phyloP scores from a whole-genome alignment of 2,888 invertebrate genomes.

The Brachynemurus nebulosus region DNA sequence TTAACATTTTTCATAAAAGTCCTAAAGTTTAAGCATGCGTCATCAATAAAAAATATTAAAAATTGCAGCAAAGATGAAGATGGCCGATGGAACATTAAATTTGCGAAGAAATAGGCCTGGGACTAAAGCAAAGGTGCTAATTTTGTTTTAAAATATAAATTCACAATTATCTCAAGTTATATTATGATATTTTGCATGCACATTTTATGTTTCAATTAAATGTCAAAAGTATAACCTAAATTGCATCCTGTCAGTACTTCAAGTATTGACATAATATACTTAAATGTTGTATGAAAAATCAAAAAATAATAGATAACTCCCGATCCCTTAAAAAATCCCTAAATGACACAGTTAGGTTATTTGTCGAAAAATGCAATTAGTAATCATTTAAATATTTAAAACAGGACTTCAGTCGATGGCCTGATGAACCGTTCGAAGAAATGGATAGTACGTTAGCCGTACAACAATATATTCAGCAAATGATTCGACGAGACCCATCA shows the following conservation, averaged over 20 bases:
- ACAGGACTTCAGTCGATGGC: constrained; percentile 97
- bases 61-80: constrained; percentile 45
- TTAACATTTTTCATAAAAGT: too few relatives aligned
- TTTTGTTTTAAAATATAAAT: not conserved
- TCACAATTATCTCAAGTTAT: not conserved
- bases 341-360: too few relatives aligned
- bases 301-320: too few relatives aligned
- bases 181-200: not conserved
- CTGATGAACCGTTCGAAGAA: constrained; percentile 95
- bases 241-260: too few relatives aligned
- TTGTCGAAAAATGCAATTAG: too few relatives aligned
- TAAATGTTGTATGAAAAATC: too few relatives aligned
- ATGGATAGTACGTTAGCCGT: constrained; percentile 99
- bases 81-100: constrained; percentile 73
- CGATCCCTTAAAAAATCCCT: too few relatives aligned
- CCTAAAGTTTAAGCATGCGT: not conserved
- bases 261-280: too few relatives aligned
- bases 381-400: too few relatives aligned
- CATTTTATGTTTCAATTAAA: not conserved
- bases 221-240: constrained; percentile 1
- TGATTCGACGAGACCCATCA: constrained; percentile 82
- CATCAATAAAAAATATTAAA: not conserved
- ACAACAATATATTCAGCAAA: constrained; percentile 97
- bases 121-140: constrained; percentile 67
- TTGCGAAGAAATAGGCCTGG: constrained; percentile 83